phyloP scores from a whole-genome alignment of 2,113 vertebrate species.

The Grus americana region DNA sequence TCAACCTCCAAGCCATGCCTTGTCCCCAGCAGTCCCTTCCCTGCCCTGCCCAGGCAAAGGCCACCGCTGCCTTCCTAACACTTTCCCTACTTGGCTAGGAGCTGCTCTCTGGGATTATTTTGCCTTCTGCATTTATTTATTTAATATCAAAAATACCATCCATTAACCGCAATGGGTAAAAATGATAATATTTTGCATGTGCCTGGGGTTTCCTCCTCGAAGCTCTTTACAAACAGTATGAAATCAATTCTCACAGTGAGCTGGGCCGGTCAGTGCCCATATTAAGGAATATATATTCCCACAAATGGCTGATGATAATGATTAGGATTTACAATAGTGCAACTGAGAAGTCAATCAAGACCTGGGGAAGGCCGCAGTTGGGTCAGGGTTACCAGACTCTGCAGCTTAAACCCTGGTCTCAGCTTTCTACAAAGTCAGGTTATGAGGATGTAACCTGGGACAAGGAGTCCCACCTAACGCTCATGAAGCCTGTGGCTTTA shows the following conservation, averaged over 20 bases:
- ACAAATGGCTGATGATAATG: neutral
- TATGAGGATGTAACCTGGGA: accelerated
- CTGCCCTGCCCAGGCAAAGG: neutral
- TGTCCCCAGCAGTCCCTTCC: accelerated
- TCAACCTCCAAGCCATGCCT: neutral
- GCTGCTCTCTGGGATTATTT: neutral
- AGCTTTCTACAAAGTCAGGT: neutral
- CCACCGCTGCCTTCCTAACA: neutral
- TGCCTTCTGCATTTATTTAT: neutral
- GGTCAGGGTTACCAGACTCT: neutral
- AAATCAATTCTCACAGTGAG: neutral
- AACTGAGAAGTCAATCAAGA: neutral
- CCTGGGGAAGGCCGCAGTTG: neutral
- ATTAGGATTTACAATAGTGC: neutral
- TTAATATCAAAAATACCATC: neutral
- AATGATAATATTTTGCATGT: neutral
- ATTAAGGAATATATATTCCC: neutral
- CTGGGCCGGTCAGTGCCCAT: neutral
- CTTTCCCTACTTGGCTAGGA: neutral
- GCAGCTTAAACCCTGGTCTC: neutral
- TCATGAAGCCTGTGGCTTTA: neutral
- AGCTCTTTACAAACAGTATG: neutral
- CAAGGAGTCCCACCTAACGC: neutral
- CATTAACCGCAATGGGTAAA: neutral
- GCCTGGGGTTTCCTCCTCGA: neutral